These are phyloP conservation scores for Eupeodes latifasciatus DNA, from an alignment of 2,888 invertebrate species.

Conservation along the genomic window DNA sequence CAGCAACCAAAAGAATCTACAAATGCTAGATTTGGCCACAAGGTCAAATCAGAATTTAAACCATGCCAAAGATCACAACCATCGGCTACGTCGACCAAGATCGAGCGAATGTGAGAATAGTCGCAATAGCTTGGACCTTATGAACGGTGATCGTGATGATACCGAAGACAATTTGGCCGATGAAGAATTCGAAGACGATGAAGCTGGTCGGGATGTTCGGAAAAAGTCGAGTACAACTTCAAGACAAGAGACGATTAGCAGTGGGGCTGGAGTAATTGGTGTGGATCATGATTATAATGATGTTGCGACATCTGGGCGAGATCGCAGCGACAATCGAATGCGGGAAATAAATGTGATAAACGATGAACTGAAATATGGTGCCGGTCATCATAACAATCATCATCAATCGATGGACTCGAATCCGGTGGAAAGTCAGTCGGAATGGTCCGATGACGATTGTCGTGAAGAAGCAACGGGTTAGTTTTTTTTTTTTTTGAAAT, in stretches of 20 bases:
- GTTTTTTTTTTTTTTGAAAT: not conserved
- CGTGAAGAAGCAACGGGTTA: constrained; percentile 87
- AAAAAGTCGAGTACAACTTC: constrained; percentile 79
- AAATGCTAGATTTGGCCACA: constrained; percentile 79
- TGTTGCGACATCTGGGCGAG: constrained; percentile 49
- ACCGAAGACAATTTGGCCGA: constrained; percentile 83
- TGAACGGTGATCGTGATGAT: constrained; percentile 82
- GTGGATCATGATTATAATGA: constrained; percentile 73
- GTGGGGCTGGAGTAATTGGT: constrained; percentile 77
- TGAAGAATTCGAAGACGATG: constrained; percentile 83
- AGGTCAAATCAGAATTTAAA: constrained; percentile 65
- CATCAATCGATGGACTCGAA: constrained; percentile 84
- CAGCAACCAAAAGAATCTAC: constrained; percentile 80
- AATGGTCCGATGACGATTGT: constrained; percentile 90
- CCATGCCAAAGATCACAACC: constrained; percentile 80
- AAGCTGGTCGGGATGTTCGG: constrained; percentile 82
- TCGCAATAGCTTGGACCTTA: constrained; percentile 82
- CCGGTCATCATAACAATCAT: constrained; percentile 82
- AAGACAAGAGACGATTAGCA: constrained; percentile 70
- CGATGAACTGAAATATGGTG: constrained; percentile 84
- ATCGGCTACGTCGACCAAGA: constrained; percentile 82
- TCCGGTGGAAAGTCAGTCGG: constrained; percentile 90
- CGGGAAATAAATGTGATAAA: constrained; percentile 84
- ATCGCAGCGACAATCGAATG: constrained; percentile 76
- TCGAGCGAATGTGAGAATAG: constrained; percentile 83